These are phyloP conservation scores for Cetonia aurata DNA, from an alignment of 2,888 invertebrate species.

Conservation along the genomic window DNA sequence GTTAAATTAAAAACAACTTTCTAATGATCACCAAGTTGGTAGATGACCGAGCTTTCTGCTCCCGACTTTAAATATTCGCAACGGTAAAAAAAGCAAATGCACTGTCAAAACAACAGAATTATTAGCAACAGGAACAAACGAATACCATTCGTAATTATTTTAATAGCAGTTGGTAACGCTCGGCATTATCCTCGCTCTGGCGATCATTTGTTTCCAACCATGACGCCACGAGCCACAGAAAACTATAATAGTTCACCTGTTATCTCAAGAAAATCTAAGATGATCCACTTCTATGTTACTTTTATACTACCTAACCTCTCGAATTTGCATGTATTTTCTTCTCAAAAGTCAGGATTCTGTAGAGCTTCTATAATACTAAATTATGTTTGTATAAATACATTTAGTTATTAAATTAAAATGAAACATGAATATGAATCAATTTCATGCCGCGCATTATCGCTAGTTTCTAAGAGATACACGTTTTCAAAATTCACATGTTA, in stretches of 20 bases:
- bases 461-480: no score
- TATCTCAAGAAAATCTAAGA: conserved; percentile 58
- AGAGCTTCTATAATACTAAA: no score
- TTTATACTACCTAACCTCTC: no score
- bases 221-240: conserved; percentile 68
- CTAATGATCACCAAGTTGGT: conserved; percentile 20
- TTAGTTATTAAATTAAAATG: no score
- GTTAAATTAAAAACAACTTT: conserved; percentile 26
- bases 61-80: conserved; percentile 30
- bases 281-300: conserved; percentile 58
- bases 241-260: conserved; percentile 66
- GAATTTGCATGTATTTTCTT: no score
- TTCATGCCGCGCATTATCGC: no score
- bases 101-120: conserved; percentile 62
- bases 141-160: conserved; percentile 67
- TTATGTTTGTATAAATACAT: no score
- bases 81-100: conserved; percentile 50
- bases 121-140: conserved; percentile 60
- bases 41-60: conserved; percentile 12
- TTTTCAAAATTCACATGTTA: no score
- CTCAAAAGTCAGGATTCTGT: no score
- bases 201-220: conserved; percentile 69
- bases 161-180: conserved; percentile 66
- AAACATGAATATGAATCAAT: no score
- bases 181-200: conserved; percentile 68